These are phyloP conservation scores for Hucho hucho DNA, from an alignment of 2,113 vertebrate genomes.

Conservation along the genomic window DNA sequence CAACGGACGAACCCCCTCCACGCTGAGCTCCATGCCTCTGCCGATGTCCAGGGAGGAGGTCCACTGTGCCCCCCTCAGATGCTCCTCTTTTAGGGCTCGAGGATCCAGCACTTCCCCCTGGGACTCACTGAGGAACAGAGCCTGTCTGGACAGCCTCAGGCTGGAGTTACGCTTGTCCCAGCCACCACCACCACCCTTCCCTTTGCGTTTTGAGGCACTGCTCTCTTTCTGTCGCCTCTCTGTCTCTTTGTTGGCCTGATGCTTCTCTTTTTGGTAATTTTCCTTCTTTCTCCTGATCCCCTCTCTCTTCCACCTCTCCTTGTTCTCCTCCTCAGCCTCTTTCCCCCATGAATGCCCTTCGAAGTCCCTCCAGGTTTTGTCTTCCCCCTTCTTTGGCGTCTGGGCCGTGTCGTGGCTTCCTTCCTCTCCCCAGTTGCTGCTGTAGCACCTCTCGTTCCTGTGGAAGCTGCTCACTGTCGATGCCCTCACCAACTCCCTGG, in stretches of 20 bases:
- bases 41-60: constrained; percentile 78
- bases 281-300: constrained; percentile 59
- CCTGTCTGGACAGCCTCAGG: constrained; percentile 66
- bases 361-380: constrained; percentile 68
- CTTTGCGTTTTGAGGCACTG: constrained; percentile 53
- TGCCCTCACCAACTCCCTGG: constrained; percentile 75
- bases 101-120: constrained; percentile 74
- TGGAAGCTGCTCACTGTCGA: constrained; percentile 72
- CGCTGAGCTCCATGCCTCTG: constrained; percentile 44
- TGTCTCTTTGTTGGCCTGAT: constrained; percentile 31
- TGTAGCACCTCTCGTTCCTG: constrained; percentile 56
- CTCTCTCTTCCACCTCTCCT: constrained; percentile 60
- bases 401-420: neutral
- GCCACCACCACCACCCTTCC: constrained; percentile 45
- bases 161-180: constrained; percentile 69
- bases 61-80: constrained; percentile 68
- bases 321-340: constrained; percentile 60
- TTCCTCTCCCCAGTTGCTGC: constrained; percentile 60
- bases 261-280: constrained; percentile 52
- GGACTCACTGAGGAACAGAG: constrained; percentile 74
- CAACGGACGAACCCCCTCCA: constrained; percentile 48
- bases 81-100: constrained; percentile 51
- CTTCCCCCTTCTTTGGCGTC: constrained; percentile 43
- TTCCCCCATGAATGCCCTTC: constrained; percentile 69
- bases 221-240: constrained; percentile 54